A percentile compares a stretch with the other conserved stretches of the same genome.
phyloP scores from a whole-genome alignment of 1,140 invertebrate species.

The Anthonomus grandis region DNA sequence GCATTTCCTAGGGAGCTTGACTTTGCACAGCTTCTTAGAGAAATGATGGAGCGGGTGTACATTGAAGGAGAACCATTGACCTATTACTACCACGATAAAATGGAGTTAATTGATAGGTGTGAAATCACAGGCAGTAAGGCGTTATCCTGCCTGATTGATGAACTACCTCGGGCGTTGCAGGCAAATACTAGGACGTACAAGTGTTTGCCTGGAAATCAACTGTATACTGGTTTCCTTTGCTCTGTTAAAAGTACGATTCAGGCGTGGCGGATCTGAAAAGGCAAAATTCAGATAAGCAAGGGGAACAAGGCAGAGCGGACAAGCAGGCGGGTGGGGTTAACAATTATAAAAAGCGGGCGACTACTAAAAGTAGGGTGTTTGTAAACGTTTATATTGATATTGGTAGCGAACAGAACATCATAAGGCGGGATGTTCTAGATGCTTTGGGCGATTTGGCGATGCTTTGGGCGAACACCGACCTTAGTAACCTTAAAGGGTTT shows the following conservation, averaged over 20 bases:
- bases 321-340: too few species aligned
- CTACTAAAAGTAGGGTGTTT: too few species aligned
- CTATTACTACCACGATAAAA: slow-evolving; percentile 36
- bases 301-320: too few species aligned
- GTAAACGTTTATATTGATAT: not conserved
- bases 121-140: slow-evolving; percentile 32
- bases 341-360: too few species aligned
- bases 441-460: not conserved
- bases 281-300: too few species aligned
- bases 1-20: slow-evolving; percentile 32
- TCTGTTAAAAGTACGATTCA: too few species aligned
- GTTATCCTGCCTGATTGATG: slow-evolving; percentile 41
- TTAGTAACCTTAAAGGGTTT: too few species aligned
- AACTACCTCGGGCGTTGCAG: slow-evolving; percentile 36
- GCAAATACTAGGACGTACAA: slow-evolving; percentile 38
- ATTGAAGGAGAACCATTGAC: slow-evolving; percentile 36
- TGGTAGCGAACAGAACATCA: not conserved
- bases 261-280: too few species aligned
- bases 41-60: slow-evolving; percentile 39
- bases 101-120: too few species aligned
- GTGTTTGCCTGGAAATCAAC: slow-evolving; percentile 28
- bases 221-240: not conserved
- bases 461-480: not conserved
- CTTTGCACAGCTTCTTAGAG: slow-evolving; percentile 18
- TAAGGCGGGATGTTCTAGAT: not conserved